Base-by-base conservation (phyloP, 2,113 vertebrate species). In the Apodemus sylvaticus region DNA sequence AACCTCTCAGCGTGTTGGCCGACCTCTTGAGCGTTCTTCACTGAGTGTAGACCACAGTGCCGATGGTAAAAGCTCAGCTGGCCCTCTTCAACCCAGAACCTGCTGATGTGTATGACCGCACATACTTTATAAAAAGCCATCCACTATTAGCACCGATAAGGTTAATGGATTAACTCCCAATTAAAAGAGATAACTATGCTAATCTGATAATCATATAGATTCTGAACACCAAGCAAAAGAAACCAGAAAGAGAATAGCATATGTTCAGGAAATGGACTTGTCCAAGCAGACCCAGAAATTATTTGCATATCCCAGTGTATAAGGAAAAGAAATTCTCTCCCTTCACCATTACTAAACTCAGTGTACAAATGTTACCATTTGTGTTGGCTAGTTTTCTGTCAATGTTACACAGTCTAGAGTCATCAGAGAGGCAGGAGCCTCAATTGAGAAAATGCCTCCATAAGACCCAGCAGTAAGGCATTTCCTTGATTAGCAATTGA, bases 141-240 rank as follows among this genome's bases (percentile, higher is more conserved):
- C 22, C 34, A 48, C 34, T 89, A 74, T 86, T 66, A 86, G 5
- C 36, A 76, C 34, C 58, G 42, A 83, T 94, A 93, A 94, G 82
- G 83, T 68, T 93, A 95, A 96, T 79, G 62, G 70, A 64, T 90
- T 95, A 94, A 95, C 86, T 92, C 90, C 81, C 77, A 94, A 90
- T 79, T 92, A 96, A 96, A 90, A 68, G 24, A 74, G 70, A 74
- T 92, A 76, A 89, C 68, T 82, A 92, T 83, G 48, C 24, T 90
- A 89, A 93, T 66, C 78, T 87, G 36, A 70, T 82, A 90, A 78
- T 86, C 64, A 22, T 8, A 9, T 42, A 86, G 77, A 91, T 36
- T 9, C 76, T 89, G 36, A 87, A 91, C 83, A 83, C 55, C 16
- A 96, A 94, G 89, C 24, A 88, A 94, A 93, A 85, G 51, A 95